Conservation (phyloP, 2,797 vertebrate species). For the Etheostoma perlongum region DNA sequence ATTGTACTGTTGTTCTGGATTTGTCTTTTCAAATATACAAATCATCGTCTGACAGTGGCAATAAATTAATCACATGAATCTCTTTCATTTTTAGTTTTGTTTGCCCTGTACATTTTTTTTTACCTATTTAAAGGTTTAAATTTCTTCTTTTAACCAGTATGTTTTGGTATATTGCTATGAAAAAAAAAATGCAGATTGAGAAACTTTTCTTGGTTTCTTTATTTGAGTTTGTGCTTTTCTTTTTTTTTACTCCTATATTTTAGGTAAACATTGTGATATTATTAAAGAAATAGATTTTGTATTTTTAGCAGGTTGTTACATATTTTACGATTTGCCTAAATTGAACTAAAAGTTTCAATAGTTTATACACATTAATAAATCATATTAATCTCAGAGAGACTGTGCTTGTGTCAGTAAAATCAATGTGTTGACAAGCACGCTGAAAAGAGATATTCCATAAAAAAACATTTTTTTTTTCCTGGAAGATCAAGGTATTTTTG, state of each 20-base stretch:
- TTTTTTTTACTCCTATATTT: constrained; percentile 26
- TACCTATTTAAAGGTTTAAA: constrained; percentile 1
- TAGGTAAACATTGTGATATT: constrained; percentile 16
- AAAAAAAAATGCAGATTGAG: constrained; percentile 18
- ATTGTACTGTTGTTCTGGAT: constrained; percentile 52
- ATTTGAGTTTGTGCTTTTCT: constrained; percentile 34
- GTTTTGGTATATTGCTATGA: constrained; percentile 9
- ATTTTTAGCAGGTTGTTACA: constrained; percentile 48
- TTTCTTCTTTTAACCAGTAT: constrained; percentile 3
- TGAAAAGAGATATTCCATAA: constrained; percentile 69
- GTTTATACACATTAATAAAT: constrained; percentile 66
- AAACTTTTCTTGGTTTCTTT: constrained; percentile 25
- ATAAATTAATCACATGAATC: constrained; percentile 41
- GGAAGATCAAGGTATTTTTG: constrained; percentile 83
- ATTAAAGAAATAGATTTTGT: constrained; percentile 24
- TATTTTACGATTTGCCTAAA: constrained; percentile 50
- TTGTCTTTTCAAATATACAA: constrained; percentile 38
- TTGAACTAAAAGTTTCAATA: constrained; percentile 64
- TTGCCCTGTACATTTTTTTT: not conserved
- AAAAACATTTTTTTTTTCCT: constrained; percentile 55
- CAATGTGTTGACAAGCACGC: constrained; percentile 78
- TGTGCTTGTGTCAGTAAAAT: constrained; percentile 75
- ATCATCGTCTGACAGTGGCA: constrained; percentile 19
- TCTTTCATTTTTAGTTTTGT: not conserved
- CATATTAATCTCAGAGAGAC: constrained; percentile 68